Base-by-base conservation (phyloP, 2,113 vertebrate genomes). In the Girardinichthys multiradiatus region DNA sequence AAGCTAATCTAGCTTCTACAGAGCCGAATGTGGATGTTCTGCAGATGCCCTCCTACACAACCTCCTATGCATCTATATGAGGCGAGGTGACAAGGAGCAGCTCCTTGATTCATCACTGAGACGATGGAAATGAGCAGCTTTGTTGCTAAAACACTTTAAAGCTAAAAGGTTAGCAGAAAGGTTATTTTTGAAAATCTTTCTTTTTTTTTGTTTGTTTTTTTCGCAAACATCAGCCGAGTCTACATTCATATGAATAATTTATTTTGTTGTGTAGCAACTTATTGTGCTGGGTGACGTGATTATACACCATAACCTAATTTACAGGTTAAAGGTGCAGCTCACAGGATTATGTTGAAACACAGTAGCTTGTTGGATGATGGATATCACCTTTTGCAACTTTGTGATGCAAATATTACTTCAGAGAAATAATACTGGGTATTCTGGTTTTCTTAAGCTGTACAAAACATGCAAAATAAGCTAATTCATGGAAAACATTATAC, bases 101-200 rank as follows among this genome's bases (percentile, higher is more conserved):
- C 39, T 64, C 57, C 88, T 87, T 82, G 57, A 80, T 89, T 72
- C 37, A 69, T 60, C 8, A 11, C 48, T 35, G 24, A 30, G 11
- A 37, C 0, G 27, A 17, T 48, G 35, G 27, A 29, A 45, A 45
- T 9, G 14, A 39, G 35, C 11, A 27, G 30, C 37, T 27, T 39
- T 39, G 26, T 26, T 39, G 26, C 17, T 39, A 27, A 64, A 64
- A 26, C n/a, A n/a, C 48, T 54, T 54, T 9, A 54, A 54, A 10
- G 48, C 21, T 54, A 54, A 54, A 35, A 54, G 48, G 48, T 24
- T 54, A 3, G 48, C 6, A 10, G 10, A 54, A 54, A 54, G 48
- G 48, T 54, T 54, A n/a, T n/a, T 54, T 54, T 54, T 24, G 24
- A 54, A n/a, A 8, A 2, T n/a, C 17, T 45, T 21, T 51, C 24